Conservation (phyloP, 2,888 invertebrate genomes). For the Tenodera sinensis region DNA sequence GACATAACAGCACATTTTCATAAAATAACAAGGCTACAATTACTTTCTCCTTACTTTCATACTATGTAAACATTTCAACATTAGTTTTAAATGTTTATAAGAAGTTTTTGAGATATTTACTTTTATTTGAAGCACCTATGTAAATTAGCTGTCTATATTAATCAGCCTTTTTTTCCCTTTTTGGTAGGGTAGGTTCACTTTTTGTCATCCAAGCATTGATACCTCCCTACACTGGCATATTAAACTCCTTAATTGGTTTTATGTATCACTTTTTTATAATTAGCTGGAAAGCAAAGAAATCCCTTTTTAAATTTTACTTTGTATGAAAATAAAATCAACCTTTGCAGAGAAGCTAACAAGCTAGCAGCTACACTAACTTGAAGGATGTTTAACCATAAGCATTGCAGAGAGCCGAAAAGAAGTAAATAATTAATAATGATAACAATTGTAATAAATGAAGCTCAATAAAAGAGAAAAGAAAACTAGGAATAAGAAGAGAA, state of each 20-base stretch:
- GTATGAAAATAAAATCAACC: too few relatives aligned
- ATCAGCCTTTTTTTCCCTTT: too few relatives aligned
- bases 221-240: too few relatives aligned
- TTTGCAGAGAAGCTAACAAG: background rate
- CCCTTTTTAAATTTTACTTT: too few relatives aligned
- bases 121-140: background rate
- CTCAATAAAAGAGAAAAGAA: background rate
- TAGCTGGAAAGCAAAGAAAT: too few relatives aligned
- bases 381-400: background rate
- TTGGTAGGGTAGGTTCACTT: too few relatives aligned
- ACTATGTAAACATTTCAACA: background rate
- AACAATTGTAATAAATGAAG: too few relatives aligned
- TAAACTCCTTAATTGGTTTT: too few relatives aligned
- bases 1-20: background rate
- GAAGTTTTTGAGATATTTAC: background rate
- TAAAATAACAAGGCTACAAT: background rate
- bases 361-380: background rate
- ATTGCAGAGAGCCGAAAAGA: background rate
- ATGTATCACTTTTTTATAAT: too few relatives aligned
- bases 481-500: background rate
- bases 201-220: too few relatives aligned
- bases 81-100: background rate
- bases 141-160: background rate
- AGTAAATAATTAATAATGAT: background rate
- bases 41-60: background rate